Conservation (phyloP, 2,113 vertebrate genomes). For the Ciconia stormi region DNA sequence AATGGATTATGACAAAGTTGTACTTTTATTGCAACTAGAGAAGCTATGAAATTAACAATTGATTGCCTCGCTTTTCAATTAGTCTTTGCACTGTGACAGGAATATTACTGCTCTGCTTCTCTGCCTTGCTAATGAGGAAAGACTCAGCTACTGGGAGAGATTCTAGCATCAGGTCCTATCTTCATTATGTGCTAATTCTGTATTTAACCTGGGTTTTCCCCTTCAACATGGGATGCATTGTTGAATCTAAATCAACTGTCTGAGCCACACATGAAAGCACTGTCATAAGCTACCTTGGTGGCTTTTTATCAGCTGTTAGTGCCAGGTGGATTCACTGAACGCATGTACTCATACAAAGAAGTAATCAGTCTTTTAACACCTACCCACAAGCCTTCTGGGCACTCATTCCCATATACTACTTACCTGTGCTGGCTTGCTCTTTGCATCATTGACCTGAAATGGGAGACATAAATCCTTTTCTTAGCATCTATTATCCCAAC, state of each 20-base stretch:
- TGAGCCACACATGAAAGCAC: background rate
- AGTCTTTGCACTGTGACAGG: background rate
- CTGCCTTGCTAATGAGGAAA: background rate
- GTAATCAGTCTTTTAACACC: background rate
- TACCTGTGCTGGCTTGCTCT: background rate
- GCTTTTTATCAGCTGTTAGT: background rate
- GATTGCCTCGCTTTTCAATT: background rate
- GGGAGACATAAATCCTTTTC: background rate
- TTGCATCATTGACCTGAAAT: background rate
- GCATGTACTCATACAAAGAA: background rate
- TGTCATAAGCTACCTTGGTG: background rate
- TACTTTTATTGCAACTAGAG: background rate
- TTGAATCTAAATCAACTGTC: background rate
- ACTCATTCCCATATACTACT: background rate
- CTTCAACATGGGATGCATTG: background rate
- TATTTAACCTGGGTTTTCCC: background rate
- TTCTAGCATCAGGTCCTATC: background rate
- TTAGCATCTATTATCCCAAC: background rate
- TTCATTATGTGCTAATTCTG: background rate
- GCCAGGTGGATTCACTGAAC: background rate
- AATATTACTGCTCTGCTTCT: background rate
- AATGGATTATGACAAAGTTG: background rate
- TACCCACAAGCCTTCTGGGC: background rate
- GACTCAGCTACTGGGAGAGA: background rate
- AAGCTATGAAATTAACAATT: background rate